Conservation (phyloP, 2,888 invertebrate species). For the Phymatocera aterrima region DNA sequence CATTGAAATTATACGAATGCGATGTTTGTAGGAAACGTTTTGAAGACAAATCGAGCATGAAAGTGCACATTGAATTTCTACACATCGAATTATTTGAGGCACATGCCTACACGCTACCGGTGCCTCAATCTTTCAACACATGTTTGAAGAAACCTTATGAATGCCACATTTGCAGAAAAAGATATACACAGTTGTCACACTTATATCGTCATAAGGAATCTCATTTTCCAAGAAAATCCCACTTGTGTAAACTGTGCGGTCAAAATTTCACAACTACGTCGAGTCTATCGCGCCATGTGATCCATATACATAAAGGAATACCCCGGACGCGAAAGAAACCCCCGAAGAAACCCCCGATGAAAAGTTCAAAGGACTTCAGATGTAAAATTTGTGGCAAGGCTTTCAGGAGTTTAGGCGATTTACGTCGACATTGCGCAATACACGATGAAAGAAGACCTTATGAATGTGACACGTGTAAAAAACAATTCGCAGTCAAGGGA, state of each 20-base stretch:
- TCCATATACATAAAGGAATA: neutral
- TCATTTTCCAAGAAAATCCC: neutral
- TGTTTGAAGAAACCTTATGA: neutral
- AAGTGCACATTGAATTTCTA: constrained; percentile 25
- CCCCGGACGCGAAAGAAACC: neutral
- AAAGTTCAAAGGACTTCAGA: neutral
- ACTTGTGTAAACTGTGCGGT: neutral
- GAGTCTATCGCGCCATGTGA: constrained; percentile 13
- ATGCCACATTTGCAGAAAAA: constrained; percentile 11
- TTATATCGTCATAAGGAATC: constrained; percentile 8
- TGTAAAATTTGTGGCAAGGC: constrained; percentile 19
- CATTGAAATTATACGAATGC: constrained; percentile 1
- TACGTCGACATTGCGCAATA: constrained; percentile 5
- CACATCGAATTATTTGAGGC: constrained; percentile 12
- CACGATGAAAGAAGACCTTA: constrained; percentile 17
- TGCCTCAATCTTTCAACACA: neutral
- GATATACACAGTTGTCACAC: neutral
- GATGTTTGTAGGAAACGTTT: constrained; percentile 12
- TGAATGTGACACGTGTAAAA: constrained; percentile 34
- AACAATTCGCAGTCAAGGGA: constrained; percentile 10
- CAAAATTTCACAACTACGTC: constrained; percentile 4
- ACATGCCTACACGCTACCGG: neutral
- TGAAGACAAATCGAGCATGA: constrained; percentile 21
- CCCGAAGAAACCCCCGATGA: neutral
- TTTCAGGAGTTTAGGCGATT: neutral